phyloP scores from a whole-genome alignment of 2,888 invertebrate species.

The Nymphalis urticae region DNA sequence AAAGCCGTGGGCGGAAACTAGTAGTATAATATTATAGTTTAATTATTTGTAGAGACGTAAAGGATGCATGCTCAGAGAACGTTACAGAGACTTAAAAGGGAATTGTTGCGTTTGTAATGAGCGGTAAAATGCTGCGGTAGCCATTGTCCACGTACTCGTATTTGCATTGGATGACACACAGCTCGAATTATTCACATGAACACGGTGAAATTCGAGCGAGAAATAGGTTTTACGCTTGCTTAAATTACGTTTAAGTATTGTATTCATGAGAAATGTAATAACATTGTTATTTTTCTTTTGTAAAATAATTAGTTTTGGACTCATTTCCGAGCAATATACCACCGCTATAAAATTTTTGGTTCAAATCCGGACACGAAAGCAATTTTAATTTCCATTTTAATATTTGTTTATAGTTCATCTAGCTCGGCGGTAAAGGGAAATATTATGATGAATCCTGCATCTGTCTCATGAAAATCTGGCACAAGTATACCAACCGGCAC shows the following conservation, averaged over 20 bases:
- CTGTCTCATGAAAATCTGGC: no score
- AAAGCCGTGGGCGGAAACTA: no score
- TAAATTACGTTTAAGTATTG: not conserved
- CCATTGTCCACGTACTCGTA: constrained; percentile 29
- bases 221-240: constrained; percentile 15
- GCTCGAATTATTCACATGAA: constrained; percentile 25
- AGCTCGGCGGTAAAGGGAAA: no score
- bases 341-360: no score
- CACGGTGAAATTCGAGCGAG: constrained; percentile 16
- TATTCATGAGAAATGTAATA: not conserved
- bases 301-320: not conserved
- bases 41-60: not conserved
- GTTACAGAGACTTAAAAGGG: constrained; percentile 12
- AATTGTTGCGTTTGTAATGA: constrained; percentile 22
- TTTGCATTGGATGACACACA: constrained; percentile 21
- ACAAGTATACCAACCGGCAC: no score
- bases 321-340: not conserved
- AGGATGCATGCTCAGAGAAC: not conserved
- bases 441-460: no score
- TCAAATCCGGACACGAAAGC: no score
- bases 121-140: constrained; percentile 15
- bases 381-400: no score
- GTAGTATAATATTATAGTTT: no score
- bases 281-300: not conserved
- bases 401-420: no score